These are phyloP conservation scores for Glaucomys volans DNA, from an alignment of 2,113 vertebrate species.

Conservation along the genomic window DNA sequence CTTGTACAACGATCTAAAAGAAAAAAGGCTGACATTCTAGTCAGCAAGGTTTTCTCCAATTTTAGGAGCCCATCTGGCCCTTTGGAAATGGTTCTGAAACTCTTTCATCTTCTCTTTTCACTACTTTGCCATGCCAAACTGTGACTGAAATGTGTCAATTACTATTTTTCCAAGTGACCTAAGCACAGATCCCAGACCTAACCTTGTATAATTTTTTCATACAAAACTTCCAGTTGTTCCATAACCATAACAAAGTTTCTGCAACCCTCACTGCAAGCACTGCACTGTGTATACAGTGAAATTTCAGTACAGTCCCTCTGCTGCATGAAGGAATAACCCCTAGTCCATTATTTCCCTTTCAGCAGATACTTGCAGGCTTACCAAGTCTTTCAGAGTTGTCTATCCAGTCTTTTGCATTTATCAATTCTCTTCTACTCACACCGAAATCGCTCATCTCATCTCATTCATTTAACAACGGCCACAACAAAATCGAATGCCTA, in stretches of 20 bases:
- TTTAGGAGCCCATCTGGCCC: background rate
- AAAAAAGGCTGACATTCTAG: background rate
- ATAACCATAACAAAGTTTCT: background rate
- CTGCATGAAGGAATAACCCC: background rate
- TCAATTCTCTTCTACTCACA: background rate
- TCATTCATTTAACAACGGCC: constrained; percentile 16
- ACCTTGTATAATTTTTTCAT: background rate
- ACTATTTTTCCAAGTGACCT: background rate
- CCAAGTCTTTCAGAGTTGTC: background rate
- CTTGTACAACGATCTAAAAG: background rate
- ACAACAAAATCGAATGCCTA: background rate
- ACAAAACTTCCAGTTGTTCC: background rate
- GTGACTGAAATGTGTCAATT: background rate
- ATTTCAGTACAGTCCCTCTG: background rate
- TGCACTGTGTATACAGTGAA: background rate
- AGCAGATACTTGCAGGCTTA: background rate
- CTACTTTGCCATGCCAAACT: background rate
- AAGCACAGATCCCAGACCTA: background rate
- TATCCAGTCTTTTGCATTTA: background rate
- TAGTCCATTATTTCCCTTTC: too few species aligned
- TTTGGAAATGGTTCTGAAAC: background rate
- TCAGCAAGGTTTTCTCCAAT: background rate
- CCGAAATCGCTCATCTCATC: background rate
- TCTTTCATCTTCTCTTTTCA: background rate
- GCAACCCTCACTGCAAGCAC: background rate